Evolutionary conservation across 2,888 invertebrate species (phyloP).

Genomic region (Phytoseiulus persimilis): DNA sequence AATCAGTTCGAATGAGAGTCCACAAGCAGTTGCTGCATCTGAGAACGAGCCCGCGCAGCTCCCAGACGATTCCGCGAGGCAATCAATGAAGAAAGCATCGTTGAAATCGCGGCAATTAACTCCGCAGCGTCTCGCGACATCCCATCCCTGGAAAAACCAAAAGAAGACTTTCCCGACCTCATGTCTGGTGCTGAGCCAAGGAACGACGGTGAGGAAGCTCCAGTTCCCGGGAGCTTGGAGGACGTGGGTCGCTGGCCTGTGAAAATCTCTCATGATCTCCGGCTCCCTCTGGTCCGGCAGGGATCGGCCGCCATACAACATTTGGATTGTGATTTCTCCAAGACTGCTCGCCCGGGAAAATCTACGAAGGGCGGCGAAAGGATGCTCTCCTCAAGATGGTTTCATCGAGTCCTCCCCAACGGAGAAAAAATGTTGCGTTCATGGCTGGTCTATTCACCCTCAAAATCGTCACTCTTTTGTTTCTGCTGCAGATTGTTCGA

Average conservation of each 20-base stretch:
- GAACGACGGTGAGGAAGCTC: no score
- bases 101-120: no score
- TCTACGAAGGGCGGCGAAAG: background rate
- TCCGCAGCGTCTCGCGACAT: no score
- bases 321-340: background rate
- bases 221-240: no score
- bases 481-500: background rate
- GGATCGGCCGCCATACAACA: background rate
- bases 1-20: no score
- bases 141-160: no score
- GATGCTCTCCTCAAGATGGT: background rate
- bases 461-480: background rate
- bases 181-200: no score
- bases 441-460: background rate
- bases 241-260: background rate
- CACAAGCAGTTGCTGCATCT: no score
- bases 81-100: no score
- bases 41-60: no score
- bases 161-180: no score
- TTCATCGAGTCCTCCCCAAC: background rate
- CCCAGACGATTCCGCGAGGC: no score
- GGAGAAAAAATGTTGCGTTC: constrained; percentile 15
- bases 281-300: background rate
- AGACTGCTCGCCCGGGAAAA: background rate
- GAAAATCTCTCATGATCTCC: background rate